Percentiles rank a stretch among this genome's conserved stretches.
Evolutionary conservation across 1,140 invertebrate genomes (phyloP).

Genomic region (Caenorhabditis tropicalis): DNA sequence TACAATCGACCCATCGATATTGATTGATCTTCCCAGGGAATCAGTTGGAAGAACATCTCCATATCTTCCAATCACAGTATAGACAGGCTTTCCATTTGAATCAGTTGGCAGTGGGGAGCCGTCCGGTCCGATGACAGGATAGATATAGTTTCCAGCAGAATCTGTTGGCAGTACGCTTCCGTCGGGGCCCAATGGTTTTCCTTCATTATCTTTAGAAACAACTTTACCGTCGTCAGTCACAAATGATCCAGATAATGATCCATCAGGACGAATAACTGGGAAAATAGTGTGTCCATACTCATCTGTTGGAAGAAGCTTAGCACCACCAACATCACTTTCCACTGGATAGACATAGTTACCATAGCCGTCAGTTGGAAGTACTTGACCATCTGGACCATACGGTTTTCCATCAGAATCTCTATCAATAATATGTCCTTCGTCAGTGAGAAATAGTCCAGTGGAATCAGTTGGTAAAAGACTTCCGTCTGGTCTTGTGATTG

Average conservation of each 20-base stretch:
- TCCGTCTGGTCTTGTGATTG: constrained; percentile 48
- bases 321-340: background rate
- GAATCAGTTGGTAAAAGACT: constrained; percentile 47
- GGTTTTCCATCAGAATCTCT: constrained; percentile 47
- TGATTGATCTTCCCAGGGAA: background rate
- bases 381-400: constrained; percentile 47
- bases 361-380: constrained; percentile 47
- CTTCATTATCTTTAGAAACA: constrained; percentile 34
- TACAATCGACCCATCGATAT: constrained; percentile 33
- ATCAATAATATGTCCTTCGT: constrained; percentile 18
- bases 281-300: constrained; percentile 4
- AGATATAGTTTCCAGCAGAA: constrained; percentile 48
- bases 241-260: constrained; percentile 27
- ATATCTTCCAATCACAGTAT: constrained; percentile 45
- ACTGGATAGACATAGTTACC: constrained; percentile 52
- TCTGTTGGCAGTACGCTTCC: constrained; percentile 56
- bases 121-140: constrained; percentile 50
- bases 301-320: constrained; percentile 47
- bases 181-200: constrained; percentile 50
- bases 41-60: constrained; percentile 41
- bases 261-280: constrained; percentile 45
- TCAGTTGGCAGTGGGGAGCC: constrained; percentile 54
- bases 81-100: background rate
- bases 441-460: constrained; percentile 5
- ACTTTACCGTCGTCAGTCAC: constrained; percentile 30